Conservation (phyloP, 2,888 invertebrate genomes). For the Rhogogaster chlorosoma region DNA sequence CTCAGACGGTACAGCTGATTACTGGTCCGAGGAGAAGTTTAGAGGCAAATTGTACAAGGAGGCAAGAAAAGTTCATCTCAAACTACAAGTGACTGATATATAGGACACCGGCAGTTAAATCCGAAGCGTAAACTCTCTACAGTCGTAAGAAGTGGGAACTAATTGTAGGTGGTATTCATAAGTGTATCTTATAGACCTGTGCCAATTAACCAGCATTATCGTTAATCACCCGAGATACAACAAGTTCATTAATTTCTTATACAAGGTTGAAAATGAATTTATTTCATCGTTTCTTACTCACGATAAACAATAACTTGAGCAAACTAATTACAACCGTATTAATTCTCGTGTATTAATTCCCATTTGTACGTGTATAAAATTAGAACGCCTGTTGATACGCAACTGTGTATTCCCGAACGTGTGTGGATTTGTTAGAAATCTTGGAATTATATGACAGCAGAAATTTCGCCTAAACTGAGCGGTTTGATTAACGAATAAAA, state of each 20-base stretch:
- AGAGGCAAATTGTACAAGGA: constrained; percentile 9
- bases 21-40: background rate
- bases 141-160: constrained; percentile 35
- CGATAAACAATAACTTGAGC: background rate
- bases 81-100: background rate
- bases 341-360: too few relatives aligned
- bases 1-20: constrained; percentile 1
- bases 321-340: background rate
- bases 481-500: background rate
- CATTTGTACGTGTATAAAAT: background rate
- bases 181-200: background rate
- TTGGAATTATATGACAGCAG: background rate
- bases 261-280: background rate
- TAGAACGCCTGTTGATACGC: constrained; percentile 6
- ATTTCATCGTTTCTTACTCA: background rate
- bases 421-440: background rate
- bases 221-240: background rate
- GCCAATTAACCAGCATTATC: constrained; percentile 18
- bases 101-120: constrained; percentile 8
- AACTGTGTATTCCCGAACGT: background rate
- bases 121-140: background rate
- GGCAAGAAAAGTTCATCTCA: constrained; percentile 16
- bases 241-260: constrained; percentile 8
- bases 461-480: background rate
- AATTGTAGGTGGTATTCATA: constrained; percentile 12